A percentile compares a stretch with the other conserved stretches of the same genome.
Evolutionary conservation across 2,888 invertebrate genomes (phyloP).

Genomic region (Resseliella maxima): DNA sequence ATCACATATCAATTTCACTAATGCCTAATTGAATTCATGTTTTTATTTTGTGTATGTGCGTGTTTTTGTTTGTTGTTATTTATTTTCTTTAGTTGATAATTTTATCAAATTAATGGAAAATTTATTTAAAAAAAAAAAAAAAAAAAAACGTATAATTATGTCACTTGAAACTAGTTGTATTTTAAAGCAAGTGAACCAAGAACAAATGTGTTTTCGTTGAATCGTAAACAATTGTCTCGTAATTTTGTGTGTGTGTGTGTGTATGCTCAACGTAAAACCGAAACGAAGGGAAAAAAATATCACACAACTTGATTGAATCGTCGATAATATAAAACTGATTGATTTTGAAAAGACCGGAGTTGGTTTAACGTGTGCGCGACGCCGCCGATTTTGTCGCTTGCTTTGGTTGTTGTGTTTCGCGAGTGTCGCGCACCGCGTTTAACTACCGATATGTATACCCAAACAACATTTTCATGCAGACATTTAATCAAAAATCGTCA

Average conservation of each 20-base stretch:
- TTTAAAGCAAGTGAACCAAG: neutral
- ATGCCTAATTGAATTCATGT: neutral
- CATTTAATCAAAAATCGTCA: too few species aligned
- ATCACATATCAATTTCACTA: conserved; percentile 3
- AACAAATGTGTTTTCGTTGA: neutral
- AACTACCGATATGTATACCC: too few species aligned
- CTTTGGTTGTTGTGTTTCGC: too few species aligned
- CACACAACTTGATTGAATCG: conserved; percentile 46
- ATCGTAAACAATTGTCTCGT: conserved; percentile 17
- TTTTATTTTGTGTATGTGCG: neutral
- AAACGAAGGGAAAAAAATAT: neutral
- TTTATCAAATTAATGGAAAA: neutral
- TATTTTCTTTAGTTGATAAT: neutral
- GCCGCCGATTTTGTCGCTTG: neutral
- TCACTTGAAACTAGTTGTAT: neutral
- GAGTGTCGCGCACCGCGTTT: too few species aligned
- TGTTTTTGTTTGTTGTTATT: neutral
- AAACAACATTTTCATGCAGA: too few species aligned
- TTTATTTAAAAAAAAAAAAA: too few species aligned
- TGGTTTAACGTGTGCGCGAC: neutral
- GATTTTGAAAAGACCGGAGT: conserved; percentile 34
- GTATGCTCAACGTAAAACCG: neutral
- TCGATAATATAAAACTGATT: conserved; percentile 54
- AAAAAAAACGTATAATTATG: neutral
- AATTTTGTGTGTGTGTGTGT: neutral